Conservation (phyloP, 2,113 vertebrate genomes). For the Hippocampus abdominalis region DNA sequence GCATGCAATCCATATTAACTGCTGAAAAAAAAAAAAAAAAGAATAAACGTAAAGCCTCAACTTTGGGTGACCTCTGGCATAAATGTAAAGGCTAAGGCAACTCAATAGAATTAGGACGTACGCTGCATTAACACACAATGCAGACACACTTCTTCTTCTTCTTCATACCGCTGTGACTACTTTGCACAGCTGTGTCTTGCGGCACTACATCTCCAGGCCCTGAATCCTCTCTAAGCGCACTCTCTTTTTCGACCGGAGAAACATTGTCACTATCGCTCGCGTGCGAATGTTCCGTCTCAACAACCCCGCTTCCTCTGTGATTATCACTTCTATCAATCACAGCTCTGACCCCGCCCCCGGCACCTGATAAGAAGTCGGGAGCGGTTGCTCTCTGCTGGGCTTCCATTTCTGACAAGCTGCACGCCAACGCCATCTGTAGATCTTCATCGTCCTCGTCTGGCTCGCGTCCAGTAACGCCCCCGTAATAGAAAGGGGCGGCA, state of each 20-base stretch:
- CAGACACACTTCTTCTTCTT: slow-evolving; percentile 68
- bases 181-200: slow-evolving; percentile 31
- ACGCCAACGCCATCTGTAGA: slow-evolving; percentile 94
- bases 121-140: slow-evolving; percentile 53
- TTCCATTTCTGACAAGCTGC: slow-evolving; percentile 95
- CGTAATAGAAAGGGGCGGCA: slow-evolving; percentile 74
- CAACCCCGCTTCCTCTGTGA: slow-evolving; percentile 9
- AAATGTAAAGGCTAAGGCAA: slow-evolving; percentile 26
- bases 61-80: slow-evolving; percentile 21
- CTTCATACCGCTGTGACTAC: slow-evolving; percentile 34
- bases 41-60: slow-evolving; percentile 7
- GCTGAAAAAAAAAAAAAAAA: neutral
- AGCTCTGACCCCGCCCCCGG: slow-evolving; percentile 46
- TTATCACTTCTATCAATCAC: slow-evolving; percentile 7
- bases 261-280: neutral
- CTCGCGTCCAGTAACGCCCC: slow-evolving; percentile 45
- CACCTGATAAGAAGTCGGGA: slow-evolving; percentile 74
- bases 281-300: slow-evolving; percentile 7
- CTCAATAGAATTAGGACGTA: slow-evolving; percentile 15
- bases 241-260: slow-evolving; percentile 6
- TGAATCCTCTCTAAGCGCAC: slow-evolving; percentile 13
- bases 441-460: slow-evolving; percentile 88
- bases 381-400: slow-evolving; percentile 81
- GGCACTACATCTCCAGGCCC: slow-evolving; percentile 10
- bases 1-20: neutral